Percentiles rank a stretch among this genome's conserved stretches.
phyloP scores from a whole-genome alignment of 1,140 invertebrate genomes.

The Octopus bimaculoides region DNA sequence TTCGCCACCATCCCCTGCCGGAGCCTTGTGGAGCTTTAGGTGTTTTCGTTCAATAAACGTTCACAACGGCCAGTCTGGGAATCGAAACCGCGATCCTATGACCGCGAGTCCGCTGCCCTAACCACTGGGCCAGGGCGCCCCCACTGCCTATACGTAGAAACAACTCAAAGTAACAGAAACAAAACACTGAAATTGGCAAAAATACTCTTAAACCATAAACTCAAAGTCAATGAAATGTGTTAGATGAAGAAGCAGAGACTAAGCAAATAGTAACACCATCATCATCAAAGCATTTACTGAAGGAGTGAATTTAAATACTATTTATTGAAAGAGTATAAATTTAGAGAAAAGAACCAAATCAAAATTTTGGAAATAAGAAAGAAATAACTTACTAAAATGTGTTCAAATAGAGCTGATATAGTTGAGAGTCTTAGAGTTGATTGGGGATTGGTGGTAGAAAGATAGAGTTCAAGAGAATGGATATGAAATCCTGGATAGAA shows the following conservation, averaged over 20 bases:
- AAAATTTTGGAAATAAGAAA: background rate
- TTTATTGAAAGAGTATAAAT: background rate
- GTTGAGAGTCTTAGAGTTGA: conserved; percentile 40
- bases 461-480: conserved; percentile 43
- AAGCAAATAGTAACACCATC: background rate
- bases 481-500: conserved; percentile 54
- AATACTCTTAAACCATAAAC: background rate
- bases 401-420: conserved; percentile 23
- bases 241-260: background rate
- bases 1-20: too few species aligned
- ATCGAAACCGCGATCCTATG: too few species aligned
- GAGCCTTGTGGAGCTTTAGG: too few species aligned
- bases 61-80: too few species aligned
- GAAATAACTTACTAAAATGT: conserved; percentile 40
- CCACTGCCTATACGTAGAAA: too few species aligned
- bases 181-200: too few species aligned
- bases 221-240: background rate
- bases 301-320: background rate
- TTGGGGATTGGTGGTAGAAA: conserved; percentile 38
- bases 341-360: background rate
- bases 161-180: too few species aligned
- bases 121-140: too few species aligned
- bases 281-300: background rate
- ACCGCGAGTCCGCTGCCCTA: too few species aligned
- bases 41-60: too few species aligned